Evolutionary conservation across 2,797 vertebrate genomes (phyloP).

Genomic region (Monodelphis domestica): DNA sequence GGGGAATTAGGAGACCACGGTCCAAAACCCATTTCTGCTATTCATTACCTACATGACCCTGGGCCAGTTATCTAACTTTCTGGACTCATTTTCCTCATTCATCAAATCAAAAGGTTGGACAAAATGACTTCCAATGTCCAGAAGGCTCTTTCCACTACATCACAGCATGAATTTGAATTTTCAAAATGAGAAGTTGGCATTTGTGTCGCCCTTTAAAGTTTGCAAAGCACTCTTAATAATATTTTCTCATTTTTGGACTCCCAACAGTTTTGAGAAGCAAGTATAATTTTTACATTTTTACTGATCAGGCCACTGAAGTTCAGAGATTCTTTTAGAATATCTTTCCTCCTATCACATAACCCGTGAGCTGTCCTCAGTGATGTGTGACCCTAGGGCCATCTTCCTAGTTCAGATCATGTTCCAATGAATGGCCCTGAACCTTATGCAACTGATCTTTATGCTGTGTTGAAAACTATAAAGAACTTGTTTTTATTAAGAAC

Average conservation of each 20-base stretch:
- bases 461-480: not conserved
- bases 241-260: not conserved
- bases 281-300: not conserved
- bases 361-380: not conserved
- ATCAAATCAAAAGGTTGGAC: not conserved
- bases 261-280: not conserved
- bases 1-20: not conserved
- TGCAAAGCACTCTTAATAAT: not conserved
- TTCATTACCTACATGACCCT: not conserved
- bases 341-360: not conserved
- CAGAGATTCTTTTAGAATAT: not conserved
- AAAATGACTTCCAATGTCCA: not conserved
- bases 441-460: not conserved
- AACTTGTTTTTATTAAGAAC: no score
- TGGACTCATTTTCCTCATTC: not conserved
- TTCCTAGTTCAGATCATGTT: not conserved
- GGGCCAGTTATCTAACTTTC: not conserved
- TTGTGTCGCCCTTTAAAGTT: not conserved
- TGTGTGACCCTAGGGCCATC: not conserved
- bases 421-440: not conserved
- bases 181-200: not conserved
- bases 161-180: not conserved
- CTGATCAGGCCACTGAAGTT: not conserved
- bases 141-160: not conserved
- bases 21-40: not conserved